Base-by-base conservation (phyloP, 1,140 invertebrate species). In the Onthophagus taurus region DNA sequence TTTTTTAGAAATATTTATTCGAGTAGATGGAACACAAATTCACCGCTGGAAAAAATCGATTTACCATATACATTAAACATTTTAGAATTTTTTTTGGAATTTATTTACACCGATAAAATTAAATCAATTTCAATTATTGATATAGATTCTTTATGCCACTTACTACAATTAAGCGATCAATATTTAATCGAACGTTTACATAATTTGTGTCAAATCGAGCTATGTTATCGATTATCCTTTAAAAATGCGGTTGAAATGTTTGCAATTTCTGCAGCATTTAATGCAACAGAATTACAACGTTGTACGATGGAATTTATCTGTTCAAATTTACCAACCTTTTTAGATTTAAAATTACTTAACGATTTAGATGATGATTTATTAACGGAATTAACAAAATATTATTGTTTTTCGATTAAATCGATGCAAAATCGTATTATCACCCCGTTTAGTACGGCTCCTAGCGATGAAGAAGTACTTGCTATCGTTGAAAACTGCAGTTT, bases 1-100 rank as follows among this genome's bases (percentile, higher is more conserved):
- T 87, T 86, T 63, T 89, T 87, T 62, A 67, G 74, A 35, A 78
- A 76, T 48, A 83, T 87, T 80, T 75, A 85, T 49, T 70, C 74
- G 44, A 70, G 73, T 52, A 72, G 76, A 43, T 87, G 83, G 83
- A 71, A 74, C 41, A 77, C 80, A 67, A n/a, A n/a, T n/a, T n/a
- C n/a, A n/a, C n/a, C n/a, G n/a, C n/a, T n/a, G n/a, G n/a, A n/a
- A n/a, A 44, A 46, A 44, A 51, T 59, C 4, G 35, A 44, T 4
- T 36, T 63, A 4, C 59, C 58, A 13, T 58, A 53, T 47, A 12
- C 56, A 8, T 47, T 51, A 34, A 50, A 19, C 9, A 52, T 74
- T 34, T 61, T 84, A 16, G 61, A 75, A 41, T 69, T 74, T 11
- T 60, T 84, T 7, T 62, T 85, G 11, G 73, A 81, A 44, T 85